A percentile compares a stretch with the other conserved stretches of the same genome.
Evolutionary conservation across 92 coral and sea anemone species (phyloP).

Genomic region (Parazoanthus atlanticus): DNA sequence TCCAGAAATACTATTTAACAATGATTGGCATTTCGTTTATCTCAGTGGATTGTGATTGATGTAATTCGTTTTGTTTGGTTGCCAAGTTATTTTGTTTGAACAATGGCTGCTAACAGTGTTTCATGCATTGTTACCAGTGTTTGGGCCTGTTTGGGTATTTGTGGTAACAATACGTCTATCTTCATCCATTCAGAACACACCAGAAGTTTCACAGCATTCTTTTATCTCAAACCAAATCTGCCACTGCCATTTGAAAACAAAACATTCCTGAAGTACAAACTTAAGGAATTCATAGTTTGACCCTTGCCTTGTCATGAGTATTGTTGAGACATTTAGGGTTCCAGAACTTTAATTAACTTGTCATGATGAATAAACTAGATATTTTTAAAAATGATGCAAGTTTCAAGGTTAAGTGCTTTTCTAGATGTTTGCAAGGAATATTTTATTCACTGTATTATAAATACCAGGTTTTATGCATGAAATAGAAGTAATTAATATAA

Average conservation of each 20-base stretch:
- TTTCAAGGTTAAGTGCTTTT: background rate
- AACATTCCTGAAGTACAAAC: no score
- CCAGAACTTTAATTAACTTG: background rate
- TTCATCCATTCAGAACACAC: background rate
- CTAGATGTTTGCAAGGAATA: background rate
- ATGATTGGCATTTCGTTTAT: background rate
- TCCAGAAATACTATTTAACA: background rate
- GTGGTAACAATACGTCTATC: background rate
- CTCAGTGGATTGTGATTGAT: background rate
- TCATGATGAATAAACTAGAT: background rate
- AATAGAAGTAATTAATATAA: no score
- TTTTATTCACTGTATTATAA: no score
- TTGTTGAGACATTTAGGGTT: background rate
- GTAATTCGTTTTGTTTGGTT: background rate
- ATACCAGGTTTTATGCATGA: background rate
- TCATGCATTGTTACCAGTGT: background rate
- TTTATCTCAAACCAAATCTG: background rate
- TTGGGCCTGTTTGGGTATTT: background rate
- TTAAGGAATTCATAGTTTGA: background rate
- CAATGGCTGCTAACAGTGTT: background rate
- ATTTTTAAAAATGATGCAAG: no score
- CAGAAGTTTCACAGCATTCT: background rate
- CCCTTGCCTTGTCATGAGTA: background rate
- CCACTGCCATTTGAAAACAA: background rate
- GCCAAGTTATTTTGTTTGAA: constrained; percentile 8